These are phyloP conservation scores for Fulmarus glacialis DNA, from an alignment of 2,113 vertebrate genomes.

Conservation along the genomic window DNA sequence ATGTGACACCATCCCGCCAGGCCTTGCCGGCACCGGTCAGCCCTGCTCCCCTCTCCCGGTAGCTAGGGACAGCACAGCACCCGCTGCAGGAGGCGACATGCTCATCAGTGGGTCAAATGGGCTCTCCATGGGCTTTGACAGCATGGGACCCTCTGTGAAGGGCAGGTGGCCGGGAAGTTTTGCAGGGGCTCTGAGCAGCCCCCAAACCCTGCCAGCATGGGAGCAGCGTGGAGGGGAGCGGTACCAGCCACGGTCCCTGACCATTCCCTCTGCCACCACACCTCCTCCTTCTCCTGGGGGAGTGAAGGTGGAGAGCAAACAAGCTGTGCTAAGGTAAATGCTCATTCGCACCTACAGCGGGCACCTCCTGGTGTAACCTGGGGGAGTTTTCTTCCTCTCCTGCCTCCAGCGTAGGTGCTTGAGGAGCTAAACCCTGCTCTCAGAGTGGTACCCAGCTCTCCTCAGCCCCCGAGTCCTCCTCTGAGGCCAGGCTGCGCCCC, in stretches of 20 bases:
- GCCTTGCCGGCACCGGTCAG: accelerated
- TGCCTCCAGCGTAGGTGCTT: not conserved
- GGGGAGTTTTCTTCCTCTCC: not conserved
- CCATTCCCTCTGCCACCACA: accelerated
- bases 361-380: not conserved
- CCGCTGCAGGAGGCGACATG: accelerated
- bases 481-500: not conserved
- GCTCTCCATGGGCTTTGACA: not conserved
- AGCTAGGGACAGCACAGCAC: not conserved
- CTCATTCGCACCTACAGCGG: not conserved
- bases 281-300: not conserved
- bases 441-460: accelerated
- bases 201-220: accelerated
- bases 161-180: not conserved
- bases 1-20: accelerated
- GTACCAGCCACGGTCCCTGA: too few species aligned
- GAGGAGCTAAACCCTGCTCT: not conserved
- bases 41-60: accelerated
- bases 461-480: accelerated
- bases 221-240: accelerated
- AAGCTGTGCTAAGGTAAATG: not conserved
- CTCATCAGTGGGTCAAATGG: accelerated
- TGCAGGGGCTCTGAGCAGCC: not conserved
- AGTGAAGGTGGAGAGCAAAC: not conserved
- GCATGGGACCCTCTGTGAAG: accelerated